phyloP scores from a whole-genome alignment of 2,113 vertebrate genomes.

The Proteles cristata region DNA sequence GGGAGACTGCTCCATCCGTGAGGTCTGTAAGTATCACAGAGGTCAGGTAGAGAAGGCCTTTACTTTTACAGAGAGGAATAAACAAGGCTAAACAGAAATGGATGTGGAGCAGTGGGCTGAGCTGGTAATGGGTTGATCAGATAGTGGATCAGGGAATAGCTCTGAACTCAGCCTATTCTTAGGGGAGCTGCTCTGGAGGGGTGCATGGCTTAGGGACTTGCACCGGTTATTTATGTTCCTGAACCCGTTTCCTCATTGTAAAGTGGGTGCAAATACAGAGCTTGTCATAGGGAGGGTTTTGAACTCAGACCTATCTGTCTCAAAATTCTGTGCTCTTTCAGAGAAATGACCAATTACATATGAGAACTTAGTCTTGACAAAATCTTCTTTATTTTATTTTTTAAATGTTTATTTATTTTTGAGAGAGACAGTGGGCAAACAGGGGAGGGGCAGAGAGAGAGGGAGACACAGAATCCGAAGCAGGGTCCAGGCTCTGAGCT shows the following conservation, averaged over 20 bases:
- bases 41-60: background rate
- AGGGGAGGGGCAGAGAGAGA: too few relatives aligned
- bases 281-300: background rate
- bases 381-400: background rate
- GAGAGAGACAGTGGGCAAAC: too few relatives aligned
- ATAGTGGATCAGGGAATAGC: background rate
- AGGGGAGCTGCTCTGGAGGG: background rate
- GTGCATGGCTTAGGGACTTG: background rate
- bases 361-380: background rate
- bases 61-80: background rate
- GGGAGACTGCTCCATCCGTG: background rate
- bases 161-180: background rate
- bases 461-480: too few relatives aligned
- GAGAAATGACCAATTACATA: background rate
- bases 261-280: background rate
- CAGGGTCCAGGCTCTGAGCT: too few relatives aligned
- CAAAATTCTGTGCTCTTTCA: background rate
- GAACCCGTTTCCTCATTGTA: background rate
- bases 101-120: background rate
- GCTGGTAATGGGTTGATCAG: background rate
- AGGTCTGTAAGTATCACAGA: background rate
- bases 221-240: background rate
- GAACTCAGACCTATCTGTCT: background rate
- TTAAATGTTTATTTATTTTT: too few relatives aligned
- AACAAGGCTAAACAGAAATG: background rate